These are phyloP conservation scores for Leucosticte australis DNA, from an alignment of 2,113 vertebrate genomes.

Conservation along the genomic window DNA sequence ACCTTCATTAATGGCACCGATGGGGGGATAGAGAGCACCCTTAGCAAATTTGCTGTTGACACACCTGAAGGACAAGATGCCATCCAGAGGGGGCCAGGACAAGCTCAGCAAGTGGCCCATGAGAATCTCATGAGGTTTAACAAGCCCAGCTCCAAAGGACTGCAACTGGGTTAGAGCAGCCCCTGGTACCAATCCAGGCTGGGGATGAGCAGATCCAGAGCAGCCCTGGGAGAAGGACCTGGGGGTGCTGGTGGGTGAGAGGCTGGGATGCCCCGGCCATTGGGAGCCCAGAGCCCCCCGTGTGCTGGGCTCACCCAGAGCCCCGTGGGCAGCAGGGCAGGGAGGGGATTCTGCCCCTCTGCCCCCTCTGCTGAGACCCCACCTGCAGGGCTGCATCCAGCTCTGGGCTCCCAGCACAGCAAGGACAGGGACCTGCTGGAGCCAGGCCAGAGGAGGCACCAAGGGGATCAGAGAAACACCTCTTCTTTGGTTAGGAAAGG, in stretches of 20 bases:
- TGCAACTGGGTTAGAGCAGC: accelerated
- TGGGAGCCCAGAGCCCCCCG: neutral
- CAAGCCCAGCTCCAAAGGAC: neutral
- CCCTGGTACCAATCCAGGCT: accelerated
- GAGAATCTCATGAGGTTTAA: neutral
- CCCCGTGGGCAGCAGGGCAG: neutral
- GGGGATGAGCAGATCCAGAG: neutral
- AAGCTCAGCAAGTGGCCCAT: neutral
- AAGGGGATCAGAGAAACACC: accelerated
- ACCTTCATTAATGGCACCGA: neutral
- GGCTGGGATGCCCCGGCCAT: accelerated
- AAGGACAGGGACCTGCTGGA: neutral
- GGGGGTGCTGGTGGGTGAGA: too few relatives aligned
- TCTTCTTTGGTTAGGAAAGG: accelerated
- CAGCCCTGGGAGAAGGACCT: neutral
- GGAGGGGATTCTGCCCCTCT: neutral
- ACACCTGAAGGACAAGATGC: neutral
- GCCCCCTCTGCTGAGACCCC: neutral
- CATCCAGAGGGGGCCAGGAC: neutral
- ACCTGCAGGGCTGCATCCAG: neutral
- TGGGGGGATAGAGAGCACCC: accelerated
- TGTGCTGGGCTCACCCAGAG: neutral
- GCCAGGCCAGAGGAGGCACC: neutral
- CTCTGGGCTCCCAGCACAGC: neutral
- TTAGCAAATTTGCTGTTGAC: neutral